Evolutionary conservation across 2,113 vertebrate genomes (phyloP).

Genomic region (Eira barbara): DNA sequence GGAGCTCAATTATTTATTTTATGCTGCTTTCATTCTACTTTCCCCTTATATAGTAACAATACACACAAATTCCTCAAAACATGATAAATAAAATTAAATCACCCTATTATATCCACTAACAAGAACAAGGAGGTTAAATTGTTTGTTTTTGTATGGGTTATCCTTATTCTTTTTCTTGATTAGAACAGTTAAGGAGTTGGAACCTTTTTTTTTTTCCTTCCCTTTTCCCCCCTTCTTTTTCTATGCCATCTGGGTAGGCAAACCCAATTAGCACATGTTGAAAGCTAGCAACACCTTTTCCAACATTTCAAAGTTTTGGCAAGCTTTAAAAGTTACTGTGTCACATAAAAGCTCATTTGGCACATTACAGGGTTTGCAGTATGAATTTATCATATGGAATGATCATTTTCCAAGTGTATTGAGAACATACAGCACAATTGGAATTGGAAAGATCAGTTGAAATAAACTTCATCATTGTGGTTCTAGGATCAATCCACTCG

Average conservation of each 20-base stretch:
- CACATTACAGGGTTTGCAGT: constrained; percentile 56
- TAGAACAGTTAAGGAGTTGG: constrained; percentile 46
- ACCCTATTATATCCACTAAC: background rate
- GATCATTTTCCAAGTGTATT: constrained; percentile 65
- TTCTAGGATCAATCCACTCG: constrained; percentile 1
- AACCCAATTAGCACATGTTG: constrained; percentile 84
- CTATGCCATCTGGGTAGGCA: constrained; percentile 79
- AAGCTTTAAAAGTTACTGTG: constrained; percentile 78
- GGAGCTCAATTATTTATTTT: background rate
- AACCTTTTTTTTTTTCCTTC: constrained; percentile 20
- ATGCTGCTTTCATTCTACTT: background rate
- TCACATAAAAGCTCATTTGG: constrained; percentile 76
- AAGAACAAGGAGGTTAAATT: constrained; percentile 26
- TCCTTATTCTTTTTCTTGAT: constrained; percentile 46
- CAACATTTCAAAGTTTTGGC: constrained; percentile 75
- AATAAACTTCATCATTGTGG: constrained; percentile 34
- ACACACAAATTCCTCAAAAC: background rate
- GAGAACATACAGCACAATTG: constrained; percentile 43
- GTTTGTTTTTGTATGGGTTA: constrained; percentile 19
- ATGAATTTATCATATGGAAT: constrained; percentile 73
- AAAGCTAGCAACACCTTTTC: constrained; percentile 82
- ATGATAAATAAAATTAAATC: constrained; percentile 19
- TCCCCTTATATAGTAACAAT: background rate
- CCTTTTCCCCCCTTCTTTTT: background rate
- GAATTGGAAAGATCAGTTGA: constrained; percentile 52